phyloP scores from a whole-genome alignment of 1,140 invertebrate species.

The Sitobion miscanthi region DNA sequence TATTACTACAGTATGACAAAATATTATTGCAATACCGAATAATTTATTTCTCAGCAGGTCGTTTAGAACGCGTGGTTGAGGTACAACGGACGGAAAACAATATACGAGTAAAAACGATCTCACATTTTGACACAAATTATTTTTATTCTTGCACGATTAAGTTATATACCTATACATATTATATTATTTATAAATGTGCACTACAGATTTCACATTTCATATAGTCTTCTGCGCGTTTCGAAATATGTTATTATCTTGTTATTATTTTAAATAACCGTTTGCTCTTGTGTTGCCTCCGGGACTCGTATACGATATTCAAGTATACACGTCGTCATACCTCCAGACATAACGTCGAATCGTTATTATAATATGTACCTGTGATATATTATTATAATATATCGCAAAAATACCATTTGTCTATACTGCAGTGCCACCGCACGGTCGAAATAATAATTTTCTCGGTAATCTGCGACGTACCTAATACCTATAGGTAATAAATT shows the following conservation, averaged over 20 bases:
- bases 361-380: not conserved
- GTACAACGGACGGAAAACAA: not conserved
- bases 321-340: not conserved
- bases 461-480: no score
- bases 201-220: conserved; percentile 2
- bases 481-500: not conserved
- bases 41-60: not conserved
- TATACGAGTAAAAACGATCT: not conserved
- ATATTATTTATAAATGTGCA: not conserved
- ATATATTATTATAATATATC: not conserved
- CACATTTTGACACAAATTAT: not conserved
- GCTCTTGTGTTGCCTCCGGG: not conserved
- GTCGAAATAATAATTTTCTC: not conserved
- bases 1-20: not conserved
- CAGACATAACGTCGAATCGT: not conserved
- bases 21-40: not conserved
- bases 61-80: not conserved
- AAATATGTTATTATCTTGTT: conserved; percentile 15
- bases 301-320: not conserved
- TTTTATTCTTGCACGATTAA: not conserved
- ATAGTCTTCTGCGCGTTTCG: not conserved
- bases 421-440: not conserved
- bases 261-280: conserved; percentile 17
- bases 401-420: not conserved
- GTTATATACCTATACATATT: not conserved